These are phyloP conservation scores for Echinometra lucunter DNA, from an alignment of 53 echinoderm and acorn worm genomes.

Conservation along the genomic window DNA sequence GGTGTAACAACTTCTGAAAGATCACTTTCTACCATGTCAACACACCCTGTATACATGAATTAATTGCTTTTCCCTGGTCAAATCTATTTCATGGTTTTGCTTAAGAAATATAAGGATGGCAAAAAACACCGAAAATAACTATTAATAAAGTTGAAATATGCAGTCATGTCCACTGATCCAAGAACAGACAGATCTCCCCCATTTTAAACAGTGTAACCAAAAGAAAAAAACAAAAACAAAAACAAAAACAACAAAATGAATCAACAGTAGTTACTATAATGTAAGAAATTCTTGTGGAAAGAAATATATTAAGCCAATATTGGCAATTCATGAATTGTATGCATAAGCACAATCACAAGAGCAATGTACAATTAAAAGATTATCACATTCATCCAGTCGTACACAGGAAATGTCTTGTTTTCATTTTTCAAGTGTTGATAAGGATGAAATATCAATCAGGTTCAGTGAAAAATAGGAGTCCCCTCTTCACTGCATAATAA, in stretches of 20 bases:
- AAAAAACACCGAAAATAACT: no score
- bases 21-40: neutral
- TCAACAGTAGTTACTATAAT: neutral
- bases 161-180: no score
- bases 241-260: neutral
- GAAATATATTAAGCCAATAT: neutral
- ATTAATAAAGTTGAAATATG: no score
- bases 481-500: neutral
- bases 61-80: neutral
- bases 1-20: neutral
- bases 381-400: neutral
- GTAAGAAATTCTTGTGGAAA: no score
- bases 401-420: conserved; percentile 46
- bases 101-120: no score
- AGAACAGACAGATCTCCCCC: no score
- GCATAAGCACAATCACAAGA: neutral
- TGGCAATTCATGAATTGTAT: neutral
- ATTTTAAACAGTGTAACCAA: neutral
- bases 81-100: neutral
- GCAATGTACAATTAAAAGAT: neutral
- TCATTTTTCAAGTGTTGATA: neutral
- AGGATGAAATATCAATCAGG: neutral
- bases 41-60: neutral
- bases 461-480: neutral
- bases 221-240: neutral